Percentiles rank a stretch among this genome's conserved stretches.
These are phyloP conservation scores for Piezodorus guildinii DNA, from an alignment of 1,140 invertebrate genomes.

Conservation along the genomic window DNA sequence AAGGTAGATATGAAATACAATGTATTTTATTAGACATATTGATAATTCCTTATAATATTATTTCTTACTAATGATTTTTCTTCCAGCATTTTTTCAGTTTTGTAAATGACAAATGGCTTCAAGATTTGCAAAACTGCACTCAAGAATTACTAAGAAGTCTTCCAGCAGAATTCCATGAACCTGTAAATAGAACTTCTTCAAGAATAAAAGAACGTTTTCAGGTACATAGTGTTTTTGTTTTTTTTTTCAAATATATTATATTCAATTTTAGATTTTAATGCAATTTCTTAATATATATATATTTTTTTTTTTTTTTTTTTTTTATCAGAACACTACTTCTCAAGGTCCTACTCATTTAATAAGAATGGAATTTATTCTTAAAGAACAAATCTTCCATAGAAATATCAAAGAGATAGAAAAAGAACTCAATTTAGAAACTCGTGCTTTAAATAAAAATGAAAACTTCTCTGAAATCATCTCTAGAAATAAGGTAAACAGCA, in stretches of 20 bases:
- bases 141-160: conserved; percentile 64
- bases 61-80: not conserved
- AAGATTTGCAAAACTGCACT: conserved; percentile 64
- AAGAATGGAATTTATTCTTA: conserved; percentile 75
- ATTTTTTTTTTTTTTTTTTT: not conserved
- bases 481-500: conserved; percentile 46
- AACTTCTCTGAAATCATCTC: conserved; percentile 63
- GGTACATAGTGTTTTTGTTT: conserved; percentile 26
- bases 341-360: conserved; percentile 75
- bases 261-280: not conserved
- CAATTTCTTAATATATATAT: not conserved
- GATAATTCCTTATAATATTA: not conserved
- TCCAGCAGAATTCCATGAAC: conserved; percentile 51
- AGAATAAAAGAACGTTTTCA: conserved; percentile 64
- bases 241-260: not conserved
- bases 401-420: conserved; percentile 81
- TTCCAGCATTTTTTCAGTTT: conserved; percentile 67
- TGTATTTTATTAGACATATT: too few species aligned
- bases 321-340: conserved; percentile 49
- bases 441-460: conserved; percentile 74
- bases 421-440: conserved; percentile 72
- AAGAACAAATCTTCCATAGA: conserved; percentile 73
- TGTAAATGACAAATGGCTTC: conserved; percentile 68
- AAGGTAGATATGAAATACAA: conserved; percentile 32
- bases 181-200: conserved; percentile 57